A percentile compares a stretch with the other conserved stretches of the same genome.
Evolutionary conservation across 2,113 vertebrate species (phyloP).

Genomic region (Lampris megalopsis): DNA sequence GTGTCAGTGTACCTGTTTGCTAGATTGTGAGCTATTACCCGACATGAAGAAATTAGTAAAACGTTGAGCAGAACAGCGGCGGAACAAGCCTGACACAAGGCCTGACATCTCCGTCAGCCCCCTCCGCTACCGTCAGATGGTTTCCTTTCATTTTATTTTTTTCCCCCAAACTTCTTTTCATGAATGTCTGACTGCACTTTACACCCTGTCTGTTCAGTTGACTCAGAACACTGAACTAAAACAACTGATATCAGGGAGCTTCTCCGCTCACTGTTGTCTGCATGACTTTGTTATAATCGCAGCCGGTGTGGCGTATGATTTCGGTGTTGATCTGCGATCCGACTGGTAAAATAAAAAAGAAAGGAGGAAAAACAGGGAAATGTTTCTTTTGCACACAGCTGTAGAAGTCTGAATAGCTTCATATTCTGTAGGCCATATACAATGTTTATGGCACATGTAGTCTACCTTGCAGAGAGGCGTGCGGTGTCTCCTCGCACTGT

Average conservation of each 20-base stretch:
- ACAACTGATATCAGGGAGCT: slow-evolving; percentile 50
- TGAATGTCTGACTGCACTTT: slow-evolving; percentile 58
- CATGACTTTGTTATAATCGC: slow-evolving; percentile 51
- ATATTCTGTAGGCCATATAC: too few species aligned
- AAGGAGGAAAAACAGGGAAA: too few species aligned
- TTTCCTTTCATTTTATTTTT: slow-evolving; percentile 40
- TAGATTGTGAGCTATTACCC: not conserved
- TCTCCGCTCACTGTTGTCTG: slow-evolving; percentile 40
- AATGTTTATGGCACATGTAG: too few species aligned
- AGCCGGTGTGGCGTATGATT: slow-evolving; percentile 11
- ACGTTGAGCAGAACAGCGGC: slow-evolving; percentile 1
- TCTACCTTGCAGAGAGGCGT: too few species aligned
- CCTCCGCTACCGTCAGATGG: slow-evolving; percentile 30
- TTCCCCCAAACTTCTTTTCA: slow-evolving; percentile 38
- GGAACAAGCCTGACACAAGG: slow-evolving; percentile 15
- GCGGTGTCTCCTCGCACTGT: too few species aligned
- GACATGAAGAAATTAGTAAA: slow-evolving; percentile 14
- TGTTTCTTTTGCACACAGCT: slow-evolving; percentile 7
- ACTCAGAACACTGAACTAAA: slow-evolving; percentile 46
- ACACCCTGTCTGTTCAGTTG: slow-evolving; percentile 44
- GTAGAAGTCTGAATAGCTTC: not conserved
- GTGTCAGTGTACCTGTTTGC: not conserved
- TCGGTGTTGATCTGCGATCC: too few species aligned
- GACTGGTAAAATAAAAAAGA: too few species aligned
- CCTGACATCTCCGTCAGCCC: slow-evolving; percentile 51